Conservation (phyloP, 2,797 vertebrate genomes). For the Sylvilagus floridanus region DNA sequence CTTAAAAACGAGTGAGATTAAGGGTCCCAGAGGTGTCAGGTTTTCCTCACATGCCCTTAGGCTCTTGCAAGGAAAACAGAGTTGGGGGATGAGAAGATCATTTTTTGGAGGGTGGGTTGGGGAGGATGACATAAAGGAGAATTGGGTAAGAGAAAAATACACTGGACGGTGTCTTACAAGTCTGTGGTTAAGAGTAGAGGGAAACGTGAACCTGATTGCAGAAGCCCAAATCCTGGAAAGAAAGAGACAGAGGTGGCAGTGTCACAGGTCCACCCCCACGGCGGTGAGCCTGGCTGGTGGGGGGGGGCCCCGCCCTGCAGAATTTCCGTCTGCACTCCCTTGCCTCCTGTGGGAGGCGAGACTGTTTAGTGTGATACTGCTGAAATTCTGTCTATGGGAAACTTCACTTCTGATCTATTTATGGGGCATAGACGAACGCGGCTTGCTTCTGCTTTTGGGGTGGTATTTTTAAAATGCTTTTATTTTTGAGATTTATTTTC, state of each 20-base stretch:
- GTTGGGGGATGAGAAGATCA: background rate
- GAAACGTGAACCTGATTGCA: background rate
- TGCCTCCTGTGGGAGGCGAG: background rate
- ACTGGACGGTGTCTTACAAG: background rate
- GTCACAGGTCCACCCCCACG: background rate
- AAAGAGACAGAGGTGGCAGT: background rate
- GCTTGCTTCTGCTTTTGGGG: background rate
- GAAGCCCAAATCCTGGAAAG: background rate
- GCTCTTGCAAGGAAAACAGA: background rate
- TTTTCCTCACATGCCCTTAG: background rate
- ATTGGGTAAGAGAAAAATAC: background rate
- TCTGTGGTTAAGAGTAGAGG: background rate
- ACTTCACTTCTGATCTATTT: background rate
- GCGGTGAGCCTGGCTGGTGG: background rate
- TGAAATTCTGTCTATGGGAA: conserved; percentile 19
- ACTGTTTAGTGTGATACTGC: background rate
- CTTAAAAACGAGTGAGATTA: conserved; percentile 1
- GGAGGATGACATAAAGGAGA: background rate
- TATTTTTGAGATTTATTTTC: conserved; percentile 11
- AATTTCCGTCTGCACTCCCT: background rate
- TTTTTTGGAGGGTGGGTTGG: background rate
- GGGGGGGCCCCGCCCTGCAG: background rate
- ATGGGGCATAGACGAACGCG: background rate
- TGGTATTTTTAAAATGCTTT: conserved; percentile 4
- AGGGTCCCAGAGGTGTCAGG: background rate